phyloP scores from a whole-genome alignment of 2,888 invertebrate genomes.

The Disparrhopalites patrizii region DNA sequence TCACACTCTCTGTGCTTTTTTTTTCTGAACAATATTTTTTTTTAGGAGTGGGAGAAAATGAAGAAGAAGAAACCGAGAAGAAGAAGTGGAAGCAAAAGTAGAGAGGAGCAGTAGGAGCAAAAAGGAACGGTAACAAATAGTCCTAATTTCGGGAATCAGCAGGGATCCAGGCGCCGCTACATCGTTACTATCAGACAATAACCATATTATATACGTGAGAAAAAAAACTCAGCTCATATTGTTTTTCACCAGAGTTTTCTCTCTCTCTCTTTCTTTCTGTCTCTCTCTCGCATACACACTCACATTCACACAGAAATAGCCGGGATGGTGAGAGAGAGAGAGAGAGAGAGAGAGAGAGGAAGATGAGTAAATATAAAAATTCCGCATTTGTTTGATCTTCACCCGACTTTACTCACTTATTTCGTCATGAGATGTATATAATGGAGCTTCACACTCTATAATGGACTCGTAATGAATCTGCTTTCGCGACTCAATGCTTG shows the following conservation, averaged over 20 bases:
- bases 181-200: slow-evolving; percentile 49
- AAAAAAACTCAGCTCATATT: slow-evolving; percentile 44
- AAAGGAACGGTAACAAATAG: slow-evolving; percentile 49
- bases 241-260: slow-evolving; percentile 37
- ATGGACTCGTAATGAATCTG: slow-evolving; percentile 38
- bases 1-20: neutral
- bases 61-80: too few species aligned
- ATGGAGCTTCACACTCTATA: slow-evolving; percentile 33
- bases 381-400: slow-evolving; percentile 45
- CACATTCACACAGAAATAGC: slow-evolving; percentile 15
- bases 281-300: neutral
- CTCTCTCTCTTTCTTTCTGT: slow-evolving; percentile 6
- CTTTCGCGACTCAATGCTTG: slow-evolving; percentile 26
- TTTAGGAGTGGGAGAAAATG: neutral
- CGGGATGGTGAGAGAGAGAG: too few species aligned
- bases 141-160: slow-evolving; percentile 49
- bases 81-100: neutral
- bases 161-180: slow-evolving; percentile 49
- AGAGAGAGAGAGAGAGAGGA: too few species aligned
- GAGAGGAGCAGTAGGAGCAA: slow-evolving; percentile 15
- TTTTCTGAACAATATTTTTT: neutral
- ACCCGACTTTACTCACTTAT: slow-evolving; percentile 37
- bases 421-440: slow-evolving; percentile 36
- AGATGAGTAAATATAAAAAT: slow-evolving; percentile 44
- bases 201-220: slow-evolving; percentile 48